Percentiles rank a stretch among this genome's conserved stretches.
phyloP scores from a whole-genome alignment of 1,140 invertebrate species.

The Proctacanthus coquilletti region DNA sequence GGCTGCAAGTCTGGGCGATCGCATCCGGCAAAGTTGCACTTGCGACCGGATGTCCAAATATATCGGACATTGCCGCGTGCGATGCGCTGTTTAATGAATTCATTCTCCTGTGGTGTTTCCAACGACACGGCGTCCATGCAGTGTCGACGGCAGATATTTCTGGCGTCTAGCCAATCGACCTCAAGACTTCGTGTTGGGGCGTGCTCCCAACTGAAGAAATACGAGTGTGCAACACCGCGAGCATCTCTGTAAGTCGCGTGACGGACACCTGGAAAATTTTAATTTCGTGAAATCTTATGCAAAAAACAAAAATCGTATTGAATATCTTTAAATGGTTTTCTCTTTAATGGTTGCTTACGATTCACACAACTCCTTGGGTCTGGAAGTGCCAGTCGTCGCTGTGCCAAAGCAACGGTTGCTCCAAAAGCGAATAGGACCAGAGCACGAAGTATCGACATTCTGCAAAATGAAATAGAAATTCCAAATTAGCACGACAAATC shows the following conservation, averaged over 20 bases:
- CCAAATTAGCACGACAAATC: too few relatives aligned
- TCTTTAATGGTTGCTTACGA: constrained; percentile 47
- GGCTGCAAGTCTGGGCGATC: constrained; percentile 74
- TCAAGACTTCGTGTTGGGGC: constrained; percentile 66
- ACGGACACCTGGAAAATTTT: constrained; percentile 47
- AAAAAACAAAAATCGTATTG: neutral
- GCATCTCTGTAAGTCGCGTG: constrained; percentile 75
- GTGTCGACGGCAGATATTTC: constrained; percentile 81
- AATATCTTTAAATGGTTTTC: too few relatives aligned
- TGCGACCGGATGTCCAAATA: constrained; percentile 82
- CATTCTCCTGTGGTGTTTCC: constrained; percentile 79
- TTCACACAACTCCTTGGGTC: constrained; percentile 78
- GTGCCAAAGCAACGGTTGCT: constrained; percentile 51
- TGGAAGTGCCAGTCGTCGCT: constrained; percentile 67
- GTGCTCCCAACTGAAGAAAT: constrained; percentile 91
- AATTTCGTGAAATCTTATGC: neutral
- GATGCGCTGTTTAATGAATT: constrained; percentile 76
- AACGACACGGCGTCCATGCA: constrained; percentile 86
- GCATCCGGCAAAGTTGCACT: constrained; percentile 84
- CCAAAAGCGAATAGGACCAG: constrained; percentile 45
- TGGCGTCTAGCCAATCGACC: constrained; percentile 79
- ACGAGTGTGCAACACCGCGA: constrained; percentile 69
- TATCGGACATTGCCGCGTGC: constrained; percentile 53
- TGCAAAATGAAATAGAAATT: constrained; percentile 2
- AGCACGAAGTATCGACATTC: constrained; percentile 23